Percentiles rank a stretch among this genome's conserved stretches.
phyloP scores from a whole-genome alignment of 30 jellyfish, hydroid and myxozoan genomes.

The Pseudorhiza aurosa region DNA sequence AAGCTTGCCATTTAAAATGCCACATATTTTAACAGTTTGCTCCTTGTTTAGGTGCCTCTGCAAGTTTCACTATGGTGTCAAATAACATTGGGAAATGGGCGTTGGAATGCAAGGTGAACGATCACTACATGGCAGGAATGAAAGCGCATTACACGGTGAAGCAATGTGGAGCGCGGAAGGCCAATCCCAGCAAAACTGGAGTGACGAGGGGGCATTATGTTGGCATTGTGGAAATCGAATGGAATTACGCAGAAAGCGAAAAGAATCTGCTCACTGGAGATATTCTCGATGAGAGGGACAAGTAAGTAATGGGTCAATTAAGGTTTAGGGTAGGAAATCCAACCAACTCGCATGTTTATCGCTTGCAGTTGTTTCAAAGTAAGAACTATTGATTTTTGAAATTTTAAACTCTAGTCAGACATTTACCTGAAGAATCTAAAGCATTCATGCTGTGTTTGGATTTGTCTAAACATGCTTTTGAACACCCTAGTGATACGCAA shows the following conservation, averaged over 20 bases:
- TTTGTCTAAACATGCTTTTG: no score
- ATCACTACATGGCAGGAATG: slow-evolving; percentile 70
- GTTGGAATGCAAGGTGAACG: slow-evolving; percentile 61
- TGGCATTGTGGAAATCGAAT: slow-evolving; percentile 50
- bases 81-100: slow-evolving; percentile 77
- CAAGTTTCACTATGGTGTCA: slow-evolving; percentile 63
- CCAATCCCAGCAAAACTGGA: neutral
- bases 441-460: no score
- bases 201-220: slow-evolving; percentile 27
- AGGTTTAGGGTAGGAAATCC: no score
- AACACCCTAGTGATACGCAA: no score
- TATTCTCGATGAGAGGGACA: slow-evolving; percentile 21
- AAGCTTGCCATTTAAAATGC: no score
- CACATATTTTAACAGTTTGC: no score
- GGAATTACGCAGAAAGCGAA: slow-evolving; percentile 65
- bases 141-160: slow-evolving; percentile 31
- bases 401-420: no score
- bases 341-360: no score
- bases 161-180: slow-evolving; percentile 12
- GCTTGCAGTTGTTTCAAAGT: no score
- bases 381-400: no score
- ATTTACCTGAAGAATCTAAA: no score
- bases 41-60: slow-evolving; percentile 52
- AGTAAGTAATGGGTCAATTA: no score
- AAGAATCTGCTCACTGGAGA: slow-evolving; percentile 36